Percentiles rank a stretch among this genome's conserved stretches.
These are phyloP conservation scores for Watersipora subatra DNA, from an alignment of 1,140 invertebrate genomes.

Conservation along the genomic window DNA sequence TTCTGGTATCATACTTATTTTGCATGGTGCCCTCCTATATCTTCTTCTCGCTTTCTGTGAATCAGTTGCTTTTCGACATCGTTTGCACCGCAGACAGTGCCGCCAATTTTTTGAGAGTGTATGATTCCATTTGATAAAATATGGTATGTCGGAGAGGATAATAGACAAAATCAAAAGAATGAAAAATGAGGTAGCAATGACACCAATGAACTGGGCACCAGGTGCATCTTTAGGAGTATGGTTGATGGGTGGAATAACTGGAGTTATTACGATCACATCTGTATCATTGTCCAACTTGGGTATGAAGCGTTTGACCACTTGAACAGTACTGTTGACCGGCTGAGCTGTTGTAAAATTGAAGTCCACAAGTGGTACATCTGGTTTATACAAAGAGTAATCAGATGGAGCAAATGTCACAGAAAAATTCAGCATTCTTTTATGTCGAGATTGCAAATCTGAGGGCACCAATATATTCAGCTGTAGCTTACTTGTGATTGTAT, in stretches of 20 bases:
- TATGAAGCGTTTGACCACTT: not conserved
- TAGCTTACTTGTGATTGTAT: too few relatives aligned
- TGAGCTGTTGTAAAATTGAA: too few relatives aligned
- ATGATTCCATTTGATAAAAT: not conserved
- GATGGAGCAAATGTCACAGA: too few relatives aligned
- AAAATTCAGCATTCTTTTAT: too few relatives aligned
- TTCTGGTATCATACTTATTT: too few relatives aligned
- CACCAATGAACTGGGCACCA: not conserved
- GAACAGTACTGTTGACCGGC: too few relatives aligned
- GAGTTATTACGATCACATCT: not conserved
- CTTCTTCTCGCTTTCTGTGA: too few relatives aligned
- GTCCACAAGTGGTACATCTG: too few relatives aligned
- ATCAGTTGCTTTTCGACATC: not conserved
- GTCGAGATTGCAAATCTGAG: too few relatives aligned
- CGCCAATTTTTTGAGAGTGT: not conserved
- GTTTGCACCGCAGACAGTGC: not conserved
- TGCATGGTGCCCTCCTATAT: too few relatives aligned
- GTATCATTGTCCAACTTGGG: not conserved
- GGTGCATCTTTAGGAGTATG: not conserved
- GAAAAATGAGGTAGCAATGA: not conserved
- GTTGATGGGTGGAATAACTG: not conserved
- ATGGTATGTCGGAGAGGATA: not conserved
- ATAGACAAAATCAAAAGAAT: not conserved
- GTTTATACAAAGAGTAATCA: too few relatives aligned
- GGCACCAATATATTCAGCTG: too few relatives aligned